These are phyloP conservation scores for Cosmopolites sordidus DNA, from an alignment of 2,888 invertebrate genomes.

Conservation along the genomic window DNA sequence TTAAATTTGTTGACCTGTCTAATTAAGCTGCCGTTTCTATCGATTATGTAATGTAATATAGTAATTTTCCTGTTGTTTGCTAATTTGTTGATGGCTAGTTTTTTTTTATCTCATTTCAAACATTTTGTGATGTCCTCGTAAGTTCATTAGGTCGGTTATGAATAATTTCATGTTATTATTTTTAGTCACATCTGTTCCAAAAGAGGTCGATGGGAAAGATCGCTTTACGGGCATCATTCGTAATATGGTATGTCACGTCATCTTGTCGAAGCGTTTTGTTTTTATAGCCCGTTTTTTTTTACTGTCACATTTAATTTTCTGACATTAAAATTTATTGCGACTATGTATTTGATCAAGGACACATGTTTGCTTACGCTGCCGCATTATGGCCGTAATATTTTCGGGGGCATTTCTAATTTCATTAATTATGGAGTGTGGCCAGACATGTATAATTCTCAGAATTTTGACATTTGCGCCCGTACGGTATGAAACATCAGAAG, in stretches of 20 bases:
- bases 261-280: slow-evolving; percentile 23
- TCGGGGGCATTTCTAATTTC: no score
- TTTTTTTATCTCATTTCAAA: no score
- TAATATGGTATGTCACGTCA: slow-evolving; percentile 20
- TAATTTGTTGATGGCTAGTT: no score
- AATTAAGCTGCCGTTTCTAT: no score
- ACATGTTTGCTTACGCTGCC: slow-evolving; percentile 22
- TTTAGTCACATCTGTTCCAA: slow-evolving; percentile 17
- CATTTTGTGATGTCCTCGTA: background rate
- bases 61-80: no score
- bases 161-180: slow-evolving; percentile 15
- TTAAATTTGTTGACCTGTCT: no score
- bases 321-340: slow-evolving; percentile 26
- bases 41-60: no score
- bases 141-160: slow-evolving; percentile 4
- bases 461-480: no score
- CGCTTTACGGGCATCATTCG: slow-evolving; percentile 7
- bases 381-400: no score
- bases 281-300: slow-evolving; percentile 24
- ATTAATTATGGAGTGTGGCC: no score
- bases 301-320: slow-evolving; percentile 26
- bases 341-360: slow-evolving; percentile 17
- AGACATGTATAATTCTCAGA: no score
- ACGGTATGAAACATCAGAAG: no score
- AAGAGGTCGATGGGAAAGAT: slow-evolving; percentile 12